Conservation (phyloP, 2,888 invertebrate genomes). For the Hypselothyrea guttata region DNA sequence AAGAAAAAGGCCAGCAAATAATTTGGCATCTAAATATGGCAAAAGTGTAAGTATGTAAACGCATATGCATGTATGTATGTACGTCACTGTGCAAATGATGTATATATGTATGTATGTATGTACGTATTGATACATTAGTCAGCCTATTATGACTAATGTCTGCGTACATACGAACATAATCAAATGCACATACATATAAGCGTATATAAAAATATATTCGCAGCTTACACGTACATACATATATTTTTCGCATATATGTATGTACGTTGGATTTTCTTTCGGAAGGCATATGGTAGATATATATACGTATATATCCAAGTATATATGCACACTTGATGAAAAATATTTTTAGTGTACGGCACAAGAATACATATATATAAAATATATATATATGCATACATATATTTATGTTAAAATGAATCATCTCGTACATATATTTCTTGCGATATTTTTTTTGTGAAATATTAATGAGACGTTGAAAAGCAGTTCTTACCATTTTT, state of each 20-base stretch:
- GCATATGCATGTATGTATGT: slow-evolving; percentile 1
- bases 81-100: slow-evolving; percentile 23
- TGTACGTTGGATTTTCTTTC: neutral
- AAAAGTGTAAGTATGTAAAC: slow-evolving; percentile 2
- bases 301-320: slow-evolving; percentile 39
- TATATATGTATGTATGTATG: slow-evolving; percentile 21
- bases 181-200: slow-evolving; percentile 27
- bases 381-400: slow-evolving; percentile 42
- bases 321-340: slow-evolving; percentile 35
- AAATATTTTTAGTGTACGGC: slow-evolving; percentile 50
- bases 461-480: neutral
- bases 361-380: slow-evolving; percentile 28
- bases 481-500: slow-evolving; percentile 56
- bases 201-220: slow-evolving; percentile 34
- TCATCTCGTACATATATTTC: slow-evolving; percentile 19
- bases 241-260: slow-evolving; percentile 16
- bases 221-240: slow-evolving; percentile 23
- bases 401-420: slow-evolving; percentile 37
- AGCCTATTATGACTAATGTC: slow-evolving; percentile 54
- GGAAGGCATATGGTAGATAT: slow-evolving; percentile 17
- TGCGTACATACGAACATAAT: slow-evolving; percentile 6
- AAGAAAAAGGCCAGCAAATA: too few species aligned
- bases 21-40: slow-evolving; percentile 8
- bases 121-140: slow-evolving; percentile 41
- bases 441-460: neutral